phyloP scores from a whole-genome alignment of 2,113 vertebrate species.

The Lagopus muta region DNA sequence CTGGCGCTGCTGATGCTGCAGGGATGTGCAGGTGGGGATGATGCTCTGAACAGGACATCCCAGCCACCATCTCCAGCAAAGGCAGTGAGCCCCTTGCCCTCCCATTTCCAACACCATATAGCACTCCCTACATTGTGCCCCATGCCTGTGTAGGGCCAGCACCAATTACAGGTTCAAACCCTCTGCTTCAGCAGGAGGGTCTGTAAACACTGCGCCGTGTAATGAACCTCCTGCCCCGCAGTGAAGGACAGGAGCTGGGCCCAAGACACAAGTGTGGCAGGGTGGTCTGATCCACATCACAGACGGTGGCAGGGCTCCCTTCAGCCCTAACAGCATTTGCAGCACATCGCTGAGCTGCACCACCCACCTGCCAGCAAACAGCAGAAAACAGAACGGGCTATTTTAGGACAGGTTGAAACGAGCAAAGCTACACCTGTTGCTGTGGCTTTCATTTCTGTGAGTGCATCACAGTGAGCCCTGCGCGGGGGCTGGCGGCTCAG shows the following conservation, averaged over 20 bases:
- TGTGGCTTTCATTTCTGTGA: not conserved
- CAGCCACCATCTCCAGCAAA: not conserved
- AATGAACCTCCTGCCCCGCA: not conserved
- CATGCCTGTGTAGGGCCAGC: not conserved
- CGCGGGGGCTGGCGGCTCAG: not conserved
- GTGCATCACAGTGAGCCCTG: fast-evolving
- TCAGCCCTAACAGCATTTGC: fast-evolving
- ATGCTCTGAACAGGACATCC: fast-evolving
- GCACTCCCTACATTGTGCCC: not conserved
- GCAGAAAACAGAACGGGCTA: not conserved
- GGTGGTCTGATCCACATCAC: fast-evolving
- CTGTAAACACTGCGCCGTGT: fast-evolving
- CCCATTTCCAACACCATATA: not conserved
- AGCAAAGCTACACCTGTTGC: not conserved
- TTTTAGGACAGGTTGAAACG: fast-evolving
- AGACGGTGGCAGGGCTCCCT: fast-evolving
- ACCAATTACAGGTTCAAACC: fast-evolving
- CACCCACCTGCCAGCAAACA: fast-evolving
- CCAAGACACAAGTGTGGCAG: fast-evolving
- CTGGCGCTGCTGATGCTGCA: fast-evolving
- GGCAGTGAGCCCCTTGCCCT: fast-evolving
- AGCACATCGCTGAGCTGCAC: not conserved
- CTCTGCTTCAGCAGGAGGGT: not conserved
- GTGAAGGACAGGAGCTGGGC: not conserved
- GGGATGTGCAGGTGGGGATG: fast-evolving